Percentiles rank a stretch among this genome's conserved stretches.
phyloP scores from a whole-genome alignment of 2,797 vertebrate species.

The Girardinus metallicus region DNA sequence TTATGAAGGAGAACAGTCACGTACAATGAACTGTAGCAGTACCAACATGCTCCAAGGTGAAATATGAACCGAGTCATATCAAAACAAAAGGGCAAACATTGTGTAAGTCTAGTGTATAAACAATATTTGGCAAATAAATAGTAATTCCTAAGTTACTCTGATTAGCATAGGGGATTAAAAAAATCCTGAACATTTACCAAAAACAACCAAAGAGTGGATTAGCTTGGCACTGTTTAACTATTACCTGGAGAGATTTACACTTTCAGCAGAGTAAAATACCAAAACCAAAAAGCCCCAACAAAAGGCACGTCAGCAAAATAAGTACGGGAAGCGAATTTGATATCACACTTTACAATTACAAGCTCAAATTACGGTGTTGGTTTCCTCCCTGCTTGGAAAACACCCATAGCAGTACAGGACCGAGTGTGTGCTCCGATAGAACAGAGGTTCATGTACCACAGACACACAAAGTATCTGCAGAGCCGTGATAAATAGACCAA shows the following conservation, averaged over 20 bases:
- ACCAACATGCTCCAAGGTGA: background rate
- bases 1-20: background rate
- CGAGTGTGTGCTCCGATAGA: constrained; percentile 33
- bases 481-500: constrained; percentile 40
- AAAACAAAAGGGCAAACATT: background rate
- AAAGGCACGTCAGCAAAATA: background rate
- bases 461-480: constrained; percentile 44
- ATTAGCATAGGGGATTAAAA: no score
- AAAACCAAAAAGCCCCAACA: background rate
- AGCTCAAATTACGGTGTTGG: background rate
- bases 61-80: background rate
- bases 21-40: background rate
- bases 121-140: background rate
- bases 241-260: background rate
- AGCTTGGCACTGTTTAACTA: background rate
- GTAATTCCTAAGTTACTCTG: no score
- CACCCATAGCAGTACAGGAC: constrained; percentile 29
- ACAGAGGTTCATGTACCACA: constrained; percentile 2
- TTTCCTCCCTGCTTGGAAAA: constrained; percentile 3
- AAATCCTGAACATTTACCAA: no score
- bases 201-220: background rate
- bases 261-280: background rate
- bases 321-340: background rate
- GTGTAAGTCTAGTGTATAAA: background rate
- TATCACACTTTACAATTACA: background rate